A percentile compares a stretch with the other conserved stretches of the same genome.
phyloP scores from a whole-genome alignment of 2,797 vertebrate species.

The Hoplostethus atlanticus region DNA sequence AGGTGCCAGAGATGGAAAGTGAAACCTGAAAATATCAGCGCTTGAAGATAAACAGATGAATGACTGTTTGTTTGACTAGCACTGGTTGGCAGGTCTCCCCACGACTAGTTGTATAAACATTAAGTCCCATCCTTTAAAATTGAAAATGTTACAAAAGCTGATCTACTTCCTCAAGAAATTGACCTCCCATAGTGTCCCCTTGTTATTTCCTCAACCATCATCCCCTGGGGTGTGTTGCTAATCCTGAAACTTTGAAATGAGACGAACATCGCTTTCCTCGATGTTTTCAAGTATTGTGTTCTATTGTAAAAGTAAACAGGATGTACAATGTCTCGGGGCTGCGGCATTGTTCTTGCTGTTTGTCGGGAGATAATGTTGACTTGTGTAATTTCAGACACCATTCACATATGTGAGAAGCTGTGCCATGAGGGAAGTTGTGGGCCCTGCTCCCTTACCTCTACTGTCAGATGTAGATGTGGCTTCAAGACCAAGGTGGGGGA shows the following conservation, averaged over 20 bases:
- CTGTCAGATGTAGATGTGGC: conserved; percentile 94
- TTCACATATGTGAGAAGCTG: conserved; percentile 94
- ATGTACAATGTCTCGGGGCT: background rate
- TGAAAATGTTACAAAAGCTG: background rate
- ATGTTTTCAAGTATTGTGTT: background rate
- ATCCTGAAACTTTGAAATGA: background rate
- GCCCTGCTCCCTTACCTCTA: conserved; percentile 92
- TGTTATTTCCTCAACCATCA: no score
- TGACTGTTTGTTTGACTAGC: background rate
- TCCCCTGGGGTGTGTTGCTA: background rate
- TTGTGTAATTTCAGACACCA: conserved; percentile 84
- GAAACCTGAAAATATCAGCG: no score
- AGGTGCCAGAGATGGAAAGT: no score
- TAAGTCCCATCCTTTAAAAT: background rate
- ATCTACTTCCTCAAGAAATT: background rate
- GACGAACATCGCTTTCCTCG: background rate
- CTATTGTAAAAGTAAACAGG: background rate
- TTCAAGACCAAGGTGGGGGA: conserved; percentile 90
- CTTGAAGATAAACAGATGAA: no score
- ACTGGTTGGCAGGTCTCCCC: background rate
- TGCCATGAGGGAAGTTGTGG: conserved; percentile 96
- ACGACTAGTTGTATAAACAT: background rate
- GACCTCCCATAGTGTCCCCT: background rate
- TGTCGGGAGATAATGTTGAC: background rate
- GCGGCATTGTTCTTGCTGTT: conserved; percentile 2